Evolutionary conservation across 1,140 invertebrate genomes (phyloP), one percentile per base, ranked within the genome.

Genomic region (Chironomus tepperi): DNA sequence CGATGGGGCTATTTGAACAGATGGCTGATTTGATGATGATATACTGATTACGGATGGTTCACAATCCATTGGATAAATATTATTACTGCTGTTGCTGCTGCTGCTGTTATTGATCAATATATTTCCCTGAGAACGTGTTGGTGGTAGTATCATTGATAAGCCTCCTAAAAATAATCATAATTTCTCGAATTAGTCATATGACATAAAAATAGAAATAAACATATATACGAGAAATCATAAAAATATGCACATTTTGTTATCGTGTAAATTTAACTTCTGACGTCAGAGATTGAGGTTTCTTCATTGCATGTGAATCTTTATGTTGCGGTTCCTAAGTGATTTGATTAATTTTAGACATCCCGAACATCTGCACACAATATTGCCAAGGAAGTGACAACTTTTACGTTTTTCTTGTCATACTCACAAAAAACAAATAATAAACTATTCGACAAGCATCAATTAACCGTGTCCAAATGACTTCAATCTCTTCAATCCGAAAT

Each of bases 61-160:
- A 75, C 81, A 82, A 75, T 82, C 81, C 81, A 82, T 82, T 74
- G 80, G 79, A 75, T 79, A 79, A 72, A 80, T 79, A 79, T 81
- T 81, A 76, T 75, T 75, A 7, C 42, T 47, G 43, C 15, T 74
- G 65, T 42, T 42, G n/a, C 24, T n/a, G 3, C 42, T 47, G 43
- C 3, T 74, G 67, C n/a, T 43, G n/a, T 42, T n/a, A 70, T 43
- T 72, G 21, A 57, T 43, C 73, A 73, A 18, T 19, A 42, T 73
- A 43, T 73, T 70, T 70, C 65, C 65, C 65, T 70, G 65, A 70
- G 65, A 70, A 70, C 65, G 65, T 70, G 65, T 18, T 70, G 65
- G 65, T 70, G 65, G 65, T 70, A 21, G n/a, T 57, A 57, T 12
- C 9, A 57, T 10, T 57, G 47, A 57, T 18, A 70, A 21, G 65